These are phyloP conservation scores for Venustaconcha ellipsiformis DNA, from an alignment of 1,140 invertebrate species.

Conservation along the genomic window DNA sequence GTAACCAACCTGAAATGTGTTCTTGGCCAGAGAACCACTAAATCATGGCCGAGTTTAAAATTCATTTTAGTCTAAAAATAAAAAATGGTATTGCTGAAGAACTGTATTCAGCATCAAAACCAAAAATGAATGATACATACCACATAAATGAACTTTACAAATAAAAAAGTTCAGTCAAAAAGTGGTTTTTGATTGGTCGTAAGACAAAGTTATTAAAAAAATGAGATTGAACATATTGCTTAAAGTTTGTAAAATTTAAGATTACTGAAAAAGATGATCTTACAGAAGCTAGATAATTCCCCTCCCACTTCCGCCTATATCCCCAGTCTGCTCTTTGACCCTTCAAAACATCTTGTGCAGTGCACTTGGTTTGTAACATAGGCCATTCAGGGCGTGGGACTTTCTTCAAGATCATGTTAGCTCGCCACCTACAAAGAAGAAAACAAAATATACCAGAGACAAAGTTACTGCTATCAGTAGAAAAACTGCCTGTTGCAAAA, in stretches of 20 bases:
- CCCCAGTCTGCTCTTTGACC: slow-evolving; percentile 86
- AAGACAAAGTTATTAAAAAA: background rate
- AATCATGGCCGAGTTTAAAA: no score
- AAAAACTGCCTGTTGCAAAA: no score
- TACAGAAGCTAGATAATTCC: slow-evolving; percentile 87
- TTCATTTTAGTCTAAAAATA: no score
- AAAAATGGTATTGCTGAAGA: no score
- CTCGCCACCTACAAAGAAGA: slow-evolving; percentile 79
- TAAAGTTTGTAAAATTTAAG: background rate
- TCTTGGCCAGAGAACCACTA: no score
- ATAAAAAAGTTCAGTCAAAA: background rate
- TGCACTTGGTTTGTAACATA: slow-evolving; percentile 84
- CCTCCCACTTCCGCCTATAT: slow-evolving; percentile 86
- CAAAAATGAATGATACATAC: background rate
- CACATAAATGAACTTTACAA: background rate
- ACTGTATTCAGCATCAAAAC: background rate
- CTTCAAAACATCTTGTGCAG: slow-evolving; percentile 82
- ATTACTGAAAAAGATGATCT: slow-evolving; percentile 31
- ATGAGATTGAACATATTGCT: background rate
- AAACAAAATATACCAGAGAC: background rate
- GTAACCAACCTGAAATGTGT: no score
- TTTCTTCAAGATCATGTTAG: slow-evolving; percentile 85
- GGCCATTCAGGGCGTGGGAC: slow-evolving; percentile 89
- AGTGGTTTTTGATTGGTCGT: background rate
- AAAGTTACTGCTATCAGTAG: background rate